Base-by-base conservation (phyloP, 2,797 vertebrate genomes). In the Chromobotia macracanthus region DNA sequence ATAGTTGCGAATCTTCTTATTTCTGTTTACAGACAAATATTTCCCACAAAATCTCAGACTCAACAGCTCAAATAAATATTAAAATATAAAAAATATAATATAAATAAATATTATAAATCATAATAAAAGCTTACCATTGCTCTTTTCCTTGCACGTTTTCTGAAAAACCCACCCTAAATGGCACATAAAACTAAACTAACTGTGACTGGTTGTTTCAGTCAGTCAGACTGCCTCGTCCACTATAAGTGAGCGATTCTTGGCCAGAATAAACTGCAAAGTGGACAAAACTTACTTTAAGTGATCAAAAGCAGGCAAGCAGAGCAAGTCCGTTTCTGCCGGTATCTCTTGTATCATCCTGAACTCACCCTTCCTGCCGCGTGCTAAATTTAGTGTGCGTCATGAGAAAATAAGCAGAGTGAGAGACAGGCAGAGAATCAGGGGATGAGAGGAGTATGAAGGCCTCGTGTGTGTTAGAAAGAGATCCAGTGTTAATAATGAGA, bases 331-430 rank as follows among this genome's bases (percentile, higher is more conserved):
- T 63, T 76, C 63, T 28, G 44, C 13, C 13, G 16, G 28, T 75
- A 61, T 61, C 55, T 51, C 35, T 64, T 6, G 11, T 53, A 80
- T 77, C 67, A 53, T 56, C 75, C 53, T 50, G 67, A 82, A 63
- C 80, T 55, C 61, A 79, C 82, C 68, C 82, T 75, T 85, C 80
- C 84, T 84, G 81, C 65, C 50, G 61, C 5, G n/a, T 77, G 80
- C 87, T 88, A 88, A 87, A 86, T 86, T 86, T 89, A 88, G 84
- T 77, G 18, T 81, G 44, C 38, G 9, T 18, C 41, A 77, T 12
- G 1, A 51, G 18, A 83, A 64, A 28, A 66, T 23, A 72, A 35
- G 50, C 28, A 28, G 28, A 28, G 28, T 28, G 28, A 28, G 28
- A 28, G 28, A 28, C 28, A 28, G 28, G 28, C 28, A 28, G 28